Base-by-base conservation (phyloP, 2,888 invertebrate genomes). In the Mesorhabditis spiculigera region DNA sequence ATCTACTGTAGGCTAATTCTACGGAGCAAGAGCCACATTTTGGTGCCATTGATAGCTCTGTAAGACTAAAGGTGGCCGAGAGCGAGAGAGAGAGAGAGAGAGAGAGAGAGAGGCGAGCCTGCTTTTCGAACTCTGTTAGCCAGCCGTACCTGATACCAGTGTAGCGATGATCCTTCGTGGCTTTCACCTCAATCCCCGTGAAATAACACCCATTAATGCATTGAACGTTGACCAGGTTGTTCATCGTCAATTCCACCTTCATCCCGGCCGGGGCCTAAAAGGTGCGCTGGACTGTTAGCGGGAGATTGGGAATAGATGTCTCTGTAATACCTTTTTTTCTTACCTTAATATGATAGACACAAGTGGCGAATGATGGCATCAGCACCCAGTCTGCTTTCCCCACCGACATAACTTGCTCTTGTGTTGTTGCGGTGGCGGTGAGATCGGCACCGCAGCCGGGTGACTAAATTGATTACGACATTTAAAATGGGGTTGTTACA, bases 161-260 rank as follows among this genome's bases (percentile, higher is more conserved):
- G 50, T 73, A 58, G 6, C 72, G 75, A 63, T 74, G 78, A 67
- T 79, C 75, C 43, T 72, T 70, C 41, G 75, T 43, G 8, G 75
- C 72, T 67, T 82, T 82, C 28, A 82, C 72, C 65, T 82, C 82
- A 42, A 79, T 71, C 42, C 82, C 82, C 45, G 80, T 79, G 68
- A 81, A 82, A 45, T 80, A 76, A 62, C 82, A 82, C n/a, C 82
- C 82, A 50, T 76, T 75, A 43, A 74, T 77, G 5, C 75, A 74
- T n/a, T 77, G 75, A 4, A 79, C 76, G 42, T 66, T 71, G 28
- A 3, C 28, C 45, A 78, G 67, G 5, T 70, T 68, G 43, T 69
- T 71, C 8, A 82, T 71, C 5, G 73, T 68, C n/a, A 82, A 71
- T 72, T 82, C 73, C 5, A 82, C 71, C 10, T 71, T 66, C 66